Evolutionary conservation across 2,888 invertebrate genomes (phyloP).

Genomic region (Drosophila paracracens): DNA sequence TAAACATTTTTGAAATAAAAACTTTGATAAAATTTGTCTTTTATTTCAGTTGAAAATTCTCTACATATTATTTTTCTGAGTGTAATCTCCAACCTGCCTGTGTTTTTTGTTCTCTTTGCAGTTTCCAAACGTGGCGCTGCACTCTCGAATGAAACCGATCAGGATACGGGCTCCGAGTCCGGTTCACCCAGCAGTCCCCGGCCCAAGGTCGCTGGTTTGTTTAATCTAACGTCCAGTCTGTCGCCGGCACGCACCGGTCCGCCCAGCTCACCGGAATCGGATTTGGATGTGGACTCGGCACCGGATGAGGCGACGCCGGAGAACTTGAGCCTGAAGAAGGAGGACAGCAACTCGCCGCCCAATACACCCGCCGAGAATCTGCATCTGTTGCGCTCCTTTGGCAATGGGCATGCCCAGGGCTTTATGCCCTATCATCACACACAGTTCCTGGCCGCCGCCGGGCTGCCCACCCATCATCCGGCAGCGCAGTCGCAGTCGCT

Average conservation of each 20-base stretch:
- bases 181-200: conserved; percentile 84
- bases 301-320: conserved; percentile 89
- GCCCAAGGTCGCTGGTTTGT: conserved; percentile 76
- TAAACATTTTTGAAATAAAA: background rate
- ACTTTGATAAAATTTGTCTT: background rate
- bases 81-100: background rate
- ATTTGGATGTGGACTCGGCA: conserved; percentile 85
- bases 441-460: conserved; percentile 81
- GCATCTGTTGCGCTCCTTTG: conserved; percentile 82
- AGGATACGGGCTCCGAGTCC: conserved; percentile 85
- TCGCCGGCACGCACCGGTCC: conserved; percentile 85
- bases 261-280: conserved; percentile 85
- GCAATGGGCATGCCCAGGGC: conserved; percentile 83
- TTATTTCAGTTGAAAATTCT: background rate
- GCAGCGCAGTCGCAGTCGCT: conserved; percentile 63
- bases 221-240: conserved; percentile 82
- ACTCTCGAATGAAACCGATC: conserved; percentile 85
- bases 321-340: conserved; percentile 92
- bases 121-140: conserved; percentile 84
- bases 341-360: conserved; percentile 85
- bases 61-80: background rate
- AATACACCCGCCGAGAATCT: conserved; percentile 83
- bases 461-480: conserved; percentile 76
- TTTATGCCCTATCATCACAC: conserved; percentile 86
- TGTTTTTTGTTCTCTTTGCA: conserved; percentile 47